Conservation (phyloP, 1,140 invertebrate species). For the Eupeodes corollae region DNA sequence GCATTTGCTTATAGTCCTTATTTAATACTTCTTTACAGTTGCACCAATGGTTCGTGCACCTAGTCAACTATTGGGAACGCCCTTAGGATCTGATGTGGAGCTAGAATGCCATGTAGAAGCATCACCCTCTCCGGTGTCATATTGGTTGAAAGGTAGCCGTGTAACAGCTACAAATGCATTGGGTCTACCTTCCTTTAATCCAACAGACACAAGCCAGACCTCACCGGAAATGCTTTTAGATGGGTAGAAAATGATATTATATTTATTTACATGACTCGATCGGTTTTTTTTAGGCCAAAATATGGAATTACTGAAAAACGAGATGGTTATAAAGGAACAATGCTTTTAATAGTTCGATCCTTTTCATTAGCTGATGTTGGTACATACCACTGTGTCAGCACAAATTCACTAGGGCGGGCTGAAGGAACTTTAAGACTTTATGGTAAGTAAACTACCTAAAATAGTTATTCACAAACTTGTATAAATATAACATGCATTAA, state of each 20-base stretch:
- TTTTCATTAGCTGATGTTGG: conserved; percentile 71
- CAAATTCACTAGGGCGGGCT: conserved; percentile 76
- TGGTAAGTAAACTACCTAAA: conserved; percentile 49
- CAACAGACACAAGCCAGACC: conserved; percentile 17
- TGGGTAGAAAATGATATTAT: conserved; percentile 42
- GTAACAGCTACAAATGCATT: conserved; percentile 23
- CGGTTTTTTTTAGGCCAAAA: conserved; percentile 53
- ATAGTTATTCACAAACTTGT: conserved; percentile 8
- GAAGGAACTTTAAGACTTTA: conserved; percentile 75
- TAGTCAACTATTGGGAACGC: conserved; percentile 70
- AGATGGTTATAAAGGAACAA: conserved; percentile 67
- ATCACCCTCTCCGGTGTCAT: conserved; percentile 71
- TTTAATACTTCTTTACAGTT: conserved; percentile 44
- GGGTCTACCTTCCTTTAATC: conserved; percentile 19
- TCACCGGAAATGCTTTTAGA: conserved; percentile 59
- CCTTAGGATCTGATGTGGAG: conserved; percentile 65
- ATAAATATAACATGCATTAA: not conserved
- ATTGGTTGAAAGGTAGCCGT: conserved; percentile 66
- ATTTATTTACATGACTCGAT: not conserved
- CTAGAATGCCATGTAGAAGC: conserved; percentile 74
- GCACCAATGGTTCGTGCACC: conserved; percentile 68
- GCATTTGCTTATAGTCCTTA: not conserved
- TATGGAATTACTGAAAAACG: conserved; percentile 69
- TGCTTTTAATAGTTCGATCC: conserved; percentile 69
- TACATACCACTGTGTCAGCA: conserved; percentile 82